phyloP scores from a whole-genome alignment of 2,113 vertebrate genomes.

The Bubalus kerabau region DNA sequence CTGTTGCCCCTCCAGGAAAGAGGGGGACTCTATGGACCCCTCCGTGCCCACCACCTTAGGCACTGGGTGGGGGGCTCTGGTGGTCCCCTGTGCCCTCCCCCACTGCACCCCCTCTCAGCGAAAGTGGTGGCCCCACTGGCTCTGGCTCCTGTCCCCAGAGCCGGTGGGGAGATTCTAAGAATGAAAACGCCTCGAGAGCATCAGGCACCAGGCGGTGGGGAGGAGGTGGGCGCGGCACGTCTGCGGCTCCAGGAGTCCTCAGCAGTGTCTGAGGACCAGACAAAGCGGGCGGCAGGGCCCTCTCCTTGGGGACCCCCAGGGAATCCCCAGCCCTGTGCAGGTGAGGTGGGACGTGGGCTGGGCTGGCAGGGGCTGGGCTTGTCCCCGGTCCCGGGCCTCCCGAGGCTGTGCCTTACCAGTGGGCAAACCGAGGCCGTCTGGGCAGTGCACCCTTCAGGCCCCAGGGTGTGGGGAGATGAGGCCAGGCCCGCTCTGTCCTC shows the following conservation, averaged over 20 bases:
- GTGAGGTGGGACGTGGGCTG: not conserved
- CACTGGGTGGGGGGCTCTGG: not conserved
- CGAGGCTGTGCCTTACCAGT: not conserved
- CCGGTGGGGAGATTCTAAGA: constrained; percentile 39
- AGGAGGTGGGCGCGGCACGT: constrained; percentile 43
- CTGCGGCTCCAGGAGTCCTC: not conserved
- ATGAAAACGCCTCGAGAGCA: constrained; percentile 32
- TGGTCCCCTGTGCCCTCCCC: not conserved
- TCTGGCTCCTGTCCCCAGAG: not conserved
- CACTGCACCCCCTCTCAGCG: not conserved
- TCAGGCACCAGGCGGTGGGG: not conserved
- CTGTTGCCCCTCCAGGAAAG: not conserved
- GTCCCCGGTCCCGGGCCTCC: not conserved
- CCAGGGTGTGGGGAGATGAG: not conserved
- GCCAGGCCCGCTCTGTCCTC: not conserved
- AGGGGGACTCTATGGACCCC: not conserved
- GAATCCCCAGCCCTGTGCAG: not conserved
- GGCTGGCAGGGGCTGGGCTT: not conserved
- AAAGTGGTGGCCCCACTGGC: not conserved
- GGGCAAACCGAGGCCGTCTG: not conserved
- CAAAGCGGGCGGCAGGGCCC: not conserved
- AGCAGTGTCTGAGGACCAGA: not conserved
- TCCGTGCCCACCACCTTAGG: not conserved
- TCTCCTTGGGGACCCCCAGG: not conserved
- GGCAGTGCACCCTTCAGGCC: not conserved